A percentile compares a stretch with the other conserved stretches of the same genome.
Evolutionary conservation across 1,140 invertebrate genomes (phyloP).

Genomic region (Rhopalosiphum padi): DNA sequence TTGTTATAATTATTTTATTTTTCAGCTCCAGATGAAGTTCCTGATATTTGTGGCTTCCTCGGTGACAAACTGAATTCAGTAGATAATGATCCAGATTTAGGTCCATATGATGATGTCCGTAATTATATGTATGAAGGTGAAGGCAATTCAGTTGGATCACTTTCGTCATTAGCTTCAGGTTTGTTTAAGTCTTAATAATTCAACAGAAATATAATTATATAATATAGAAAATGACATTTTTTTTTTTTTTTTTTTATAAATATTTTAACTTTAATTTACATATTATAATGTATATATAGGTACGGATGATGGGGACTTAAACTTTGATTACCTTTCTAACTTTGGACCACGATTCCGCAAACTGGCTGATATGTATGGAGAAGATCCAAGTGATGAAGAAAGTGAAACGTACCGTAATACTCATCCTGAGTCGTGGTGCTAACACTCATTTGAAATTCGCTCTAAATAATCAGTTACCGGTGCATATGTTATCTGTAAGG

Average conservation of each 20-base stretch:
- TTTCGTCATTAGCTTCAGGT: conserved; percentile 92
- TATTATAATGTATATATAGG: conserved; percentile 65
- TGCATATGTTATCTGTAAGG: conserved; percentile 53
- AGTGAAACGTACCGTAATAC: conserved; percentile 73
- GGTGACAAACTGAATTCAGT: conserved; percentile 87
- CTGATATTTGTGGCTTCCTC: conserved; percentile 90
- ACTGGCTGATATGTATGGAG: conserved; percentile 96
- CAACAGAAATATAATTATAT: background rate
- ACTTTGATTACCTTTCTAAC: conserved; percentile 96
- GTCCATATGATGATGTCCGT: conserved; percentile 92
- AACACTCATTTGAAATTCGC: conserved; percentile 45
- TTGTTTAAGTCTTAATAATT: conserved; percentile 62
- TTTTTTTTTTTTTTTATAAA: background rate
- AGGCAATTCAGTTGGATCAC: conserved; percentile 88
- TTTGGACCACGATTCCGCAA: conserved; percentile 97
- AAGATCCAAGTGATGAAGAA: conserved; percentile 82
- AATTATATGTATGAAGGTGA: conserved; percentile 97
- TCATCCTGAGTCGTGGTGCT: conserved; percentile 78
- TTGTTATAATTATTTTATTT: conserved; percentile 39
- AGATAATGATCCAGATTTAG: conserved; percentile 87
- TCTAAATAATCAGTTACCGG: conserved; percentile 49
- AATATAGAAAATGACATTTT: background rate
- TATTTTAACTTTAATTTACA: conserved; percentile 46
- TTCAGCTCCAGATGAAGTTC: conserved; percentile 69
- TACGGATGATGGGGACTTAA: conserved; percentile 92